Percentiles rank a stretch among this genome's conserved stretches.
These are phyloP conservation scores for Florisuga fusca DNA, from an alignment of 2,797 vertebrate genomes.

Conservation along the genomic window DNA sequence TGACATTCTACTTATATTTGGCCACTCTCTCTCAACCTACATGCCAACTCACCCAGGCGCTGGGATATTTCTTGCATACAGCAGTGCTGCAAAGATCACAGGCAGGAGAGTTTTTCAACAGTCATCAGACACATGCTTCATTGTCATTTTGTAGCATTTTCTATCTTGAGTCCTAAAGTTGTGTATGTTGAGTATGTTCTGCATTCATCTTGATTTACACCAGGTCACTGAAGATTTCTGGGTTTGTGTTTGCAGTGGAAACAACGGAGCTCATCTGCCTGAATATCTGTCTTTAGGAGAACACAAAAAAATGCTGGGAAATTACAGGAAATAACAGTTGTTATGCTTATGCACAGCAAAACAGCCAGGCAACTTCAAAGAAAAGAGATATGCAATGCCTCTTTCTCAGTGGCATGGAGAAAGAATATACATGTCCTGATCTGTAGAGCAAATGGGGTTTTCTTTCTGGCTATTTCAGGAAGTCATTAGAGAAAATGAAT, in stretches of 20 bases:
- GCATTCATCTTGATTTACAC: not conserved
- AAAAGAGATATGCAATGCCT: not conserved
- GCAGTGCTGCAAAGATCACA: not conserved
- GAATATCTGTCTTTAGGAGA: not conserved
- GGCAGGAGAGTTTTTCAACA: not conserved
- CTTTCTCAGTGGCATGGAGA: not conserved
- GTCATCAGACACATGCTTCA: rapidly evolving
- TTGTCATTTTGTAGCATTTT: not conserved
- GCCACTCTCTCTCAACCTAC: rapidly evolving
- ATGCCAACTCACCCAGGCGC: rapidly evolving
- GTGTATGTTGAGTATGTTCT: rapidly evolving
- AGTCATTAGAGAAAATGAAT: conserved; percentile 48
- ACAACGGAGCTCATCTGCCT: not conserved
- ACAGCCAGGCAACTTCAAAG: not conserved
- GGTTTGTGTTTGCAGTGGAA: not conserved
- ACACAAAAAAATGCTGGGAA: not conserved
- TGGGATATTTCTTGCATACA: not conserved
- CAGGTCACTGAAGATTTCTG: not conserved
- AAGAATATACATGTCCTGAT: not conserved
- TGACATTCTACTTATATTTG: not conserved
- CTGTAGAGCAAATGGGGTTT: conserved; percentile 42
- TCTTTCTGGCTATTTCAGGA: conserved; percentile 1
- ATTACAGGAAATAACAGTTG: conserved; percentile 17
- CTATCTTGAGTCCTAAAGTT: not conserved
- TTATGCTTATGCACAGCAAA: not conserved